A percentile compares a stretch with the other conserved stretches of the same genome.
Evolutionary conservation across 2,113 vertebrate species (phyloP).

Genomic region (Marmota monax): DNA sequence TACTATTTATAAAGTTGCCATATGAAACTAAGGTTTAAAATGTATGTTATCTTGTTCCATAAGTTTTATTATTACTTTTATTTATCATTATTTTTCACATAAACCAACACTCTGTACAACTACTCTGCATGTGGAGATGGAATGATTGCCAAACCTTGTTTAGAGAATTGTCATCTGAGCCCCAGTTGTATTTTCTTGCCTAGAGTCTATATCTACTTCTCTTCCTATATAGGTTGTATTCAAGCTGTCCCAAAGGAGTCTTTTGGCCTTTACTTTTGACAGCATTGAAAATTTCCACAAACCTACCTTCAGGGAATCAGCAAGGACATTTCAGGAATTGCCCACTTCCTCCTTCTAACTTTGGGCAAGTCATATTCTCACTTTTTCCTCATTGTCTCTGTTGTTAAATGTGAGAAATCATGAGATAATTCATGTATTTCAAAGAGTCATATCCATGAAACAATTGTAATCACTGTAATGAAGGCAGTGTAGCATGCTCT

Average conservation of each 20-base stretch:
- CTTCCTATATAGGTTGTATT: neutral
- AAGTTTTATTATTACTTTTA: neutral
- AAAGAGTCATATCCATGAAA: neutral
- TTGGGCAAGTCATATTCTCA: neutral
- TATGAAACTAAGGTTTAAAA: neutral
- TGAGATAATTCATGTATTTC: conserved; percentile 46
- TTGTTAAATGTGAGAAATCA: conserved; percentile 38
- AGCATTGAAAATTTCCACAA: neutral
- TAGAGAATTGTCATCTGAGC: neutral
- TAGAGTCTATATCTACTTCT: neutral
- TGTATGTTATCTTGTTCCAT: neutral
- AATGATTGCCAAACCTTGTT: neutral
- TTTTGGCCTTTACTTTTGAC: neutral
- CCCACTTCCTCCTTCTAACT: neutral
- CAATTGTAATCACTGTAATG: neutral
- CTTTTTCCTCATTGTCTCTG: neutral
- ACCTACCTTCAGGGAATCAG: neutral
- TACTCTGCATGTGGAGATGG: neutral
- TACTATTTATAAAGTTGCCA: neutral
- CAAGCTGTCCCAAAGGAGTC: neutral
- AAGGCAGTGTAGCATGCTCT: neutral
- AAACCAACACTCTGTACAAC: neutral
- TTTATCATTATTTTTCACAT: neutral
- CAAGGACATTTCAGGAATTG: neutral
- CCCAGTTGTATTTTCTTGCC: neutral